Evolutionary conservation across 1,140 invertebrate species (phyloP), one percentile per base, ranked within the genome.

Genomic region (Leptinotarsa texana): DNA sequence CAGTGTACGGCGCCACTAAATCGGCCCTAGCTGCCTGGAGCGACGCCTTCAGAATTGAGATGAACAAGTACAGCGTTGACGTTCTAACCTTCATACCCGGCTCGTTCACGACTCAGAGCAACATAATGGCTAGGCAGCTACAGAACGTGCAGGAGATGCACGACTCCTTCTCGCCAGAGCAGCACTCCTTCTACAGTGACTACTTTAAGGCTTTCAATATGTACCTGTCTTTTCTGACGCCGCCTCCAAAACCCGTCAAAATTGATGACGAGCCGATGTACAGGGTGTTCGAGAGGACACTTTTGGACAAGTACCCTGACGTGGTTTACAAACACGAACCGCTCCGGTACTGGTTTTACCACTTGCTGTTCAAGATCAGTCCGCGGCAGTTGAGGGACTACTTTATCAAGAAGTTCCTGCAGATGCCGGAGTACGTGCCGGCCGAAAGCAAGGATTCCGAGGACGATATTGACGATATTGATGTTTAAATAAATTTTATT

Each of bases 1-100:
- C 91, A 0, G 86, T 91, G 3, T 97, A 98, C 85, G 90, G 90
- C 3, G 93, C 94, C 4, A 93, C 92, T 0, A 98, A 98, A 86
- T 91, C 91, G 21, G 95, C 88, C 0, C 78, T 95, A 3, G 84
- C 89, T 42, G 91, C 91, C 0, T 96, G 92, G 89, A 90, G 89
- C 8, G 90, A 91, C 73, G 88, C 90, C 2, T 83, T 97, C 3
- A 88, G 94, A 70, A 86, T 94, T 15, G 95, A 97, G 86, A 86
- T 94, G 82, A 85, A 85, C 65, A 92, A 92, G 81, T 92, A 92
- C 83, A 92, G 90, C 3, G 86, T 96, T 70, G 85, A 89, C 68
- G 93, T 94, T 21, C 86, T 95, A 0, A 89, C 89, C 42, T 93
- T 96, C 82, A 88, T 96, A 80, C 95, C 95, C 69, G 88, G 89